These are phyloP conservation scores for Mesoclemmys tuberculata DNA, from an alignment of 2,113 vertebrate species.

Conservation along the genomic window DNA sequence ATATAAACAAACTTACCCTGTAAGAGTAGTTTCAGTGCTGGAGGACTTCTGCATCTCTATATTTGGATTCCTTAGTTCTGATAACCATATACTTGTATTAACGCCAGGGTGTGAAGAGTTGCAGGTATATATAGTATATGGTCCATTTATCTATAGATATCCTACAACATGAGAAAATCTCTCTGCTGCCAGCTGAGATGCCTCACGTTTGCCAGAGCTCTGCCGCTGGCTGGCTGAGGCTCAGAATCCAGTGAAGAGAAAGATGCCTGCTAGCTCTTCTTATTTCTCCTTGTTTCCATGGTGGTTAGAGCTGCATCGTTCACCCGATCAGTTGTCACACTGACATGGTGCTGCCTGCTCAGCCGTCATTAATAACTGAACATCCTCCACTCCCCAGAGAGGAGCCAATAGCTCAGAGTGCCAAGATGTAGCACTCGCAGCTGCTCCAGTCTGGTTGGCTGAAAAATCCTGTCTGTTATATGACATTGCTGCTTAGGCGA, in stretches of 20 bases:
- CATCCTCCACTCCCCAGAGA: conserved; percentile 83
- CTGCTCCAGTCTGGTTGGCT: conserved; percentile 85
- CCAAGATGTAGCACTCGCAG: conserved; percentile 72
- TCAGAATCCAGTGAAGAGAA: conserved; percentile 76
- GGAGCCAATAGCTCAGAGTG: conserved; percentile 82
- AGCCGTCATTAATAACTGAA: conserved; percentile 87
- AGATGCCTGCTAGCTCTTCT: conserved; percentile 68
- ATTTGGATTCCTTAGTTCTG: conserved; percentile 68
- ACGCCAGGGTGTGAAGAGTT: conserved; percentile 50
- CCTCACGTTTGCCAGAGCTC: conserved; percentile 66
- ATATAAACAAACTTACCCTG: conserved; percentile 79
- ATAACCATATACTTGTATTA: conserved; percentile 69
- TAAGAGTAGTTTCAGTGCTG: conserved; percentile 61
- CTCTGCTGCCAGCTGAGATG: conserved; percentile 73
- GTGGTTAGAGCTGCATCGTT: conserved; percentile 85
- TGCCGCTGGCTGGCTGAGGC: conserved; percentile 63
- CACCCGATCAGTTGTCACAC: conserved; percentile 84
- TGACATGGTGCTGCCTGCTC: conserved; percentile 89
- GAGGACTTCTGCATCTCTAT: conserved; percentile 56
- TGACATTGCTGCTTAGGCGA: conserved; percentile 77
- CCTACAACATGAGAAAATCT: conserved; percentile 57
- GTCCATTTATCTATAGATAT: conserved; percentile 53
- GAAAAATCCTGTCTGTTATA: conserved; percentile 73
- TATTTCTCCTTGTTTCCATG: conserved; percentile 80
- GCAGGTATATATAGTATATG: background rate